Base-by-base conservation (phyloP, 2,888 invertebrate species). In the Agrotis exclamationis region DNA sequence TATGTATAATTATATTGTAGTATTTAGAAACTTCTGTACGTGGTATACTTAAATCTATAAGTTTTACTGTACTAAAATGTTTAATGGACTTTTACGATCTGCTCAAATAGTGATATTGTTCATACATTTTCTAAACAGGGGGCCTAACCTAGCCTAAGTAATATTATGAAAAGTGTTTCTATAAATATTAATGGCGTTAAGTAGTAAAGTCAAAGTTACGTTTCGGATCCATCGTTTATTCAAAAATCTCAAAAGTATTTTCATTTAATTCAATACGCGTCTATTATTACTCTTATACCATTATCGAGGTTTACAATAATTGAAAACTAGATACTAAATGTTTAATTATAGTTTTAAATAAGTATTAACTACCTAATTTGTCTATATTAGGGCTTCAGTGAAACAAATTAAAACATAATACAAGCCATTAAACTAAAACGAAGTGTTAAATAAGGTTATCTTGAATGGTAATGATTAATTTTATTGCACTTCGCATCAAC, bases 1-100 rank as follows among this genome's bases (percentile, higher is more conserved):
- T 74, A 70, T 18, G 59, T 56, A 39, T 20, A n/a, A 53, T 53
- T 63, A 51, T 33, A 67, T 47, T 60, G 22, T 28, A 60, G 48
- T 50, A 22, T 74, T 74, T 56, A n/a, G 39, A 54, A 60, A 71
- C 45, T 47, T 33, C 24, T 64, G 51, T 18, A 33, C 57, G 47
- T 62, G 47, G 9, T 67, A 28, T 28, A 53, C 39, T 45, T 20
- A 9, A 3, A 20, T 11, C 9, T n/a, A 44, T 44, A 48, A 33
- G 13, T 28, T 1, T 2, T 16, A n/a, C 3, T 24, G 16, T 47
- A 18, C 20, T 50, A 4, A 51, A 24, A 9, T 44, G 6, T 48
- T 28, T 22, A 64, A 53, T 48, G 9, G 14, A 47, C 16, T 44
- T 64, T 44, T 18, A 65, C 14, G n/a, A 56, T n/a, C 16, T 62